Evolutionary conservation across 2,888 invertebrate genomes (phyloP).

Genomic region (Clistopyga incitator): DNA sequence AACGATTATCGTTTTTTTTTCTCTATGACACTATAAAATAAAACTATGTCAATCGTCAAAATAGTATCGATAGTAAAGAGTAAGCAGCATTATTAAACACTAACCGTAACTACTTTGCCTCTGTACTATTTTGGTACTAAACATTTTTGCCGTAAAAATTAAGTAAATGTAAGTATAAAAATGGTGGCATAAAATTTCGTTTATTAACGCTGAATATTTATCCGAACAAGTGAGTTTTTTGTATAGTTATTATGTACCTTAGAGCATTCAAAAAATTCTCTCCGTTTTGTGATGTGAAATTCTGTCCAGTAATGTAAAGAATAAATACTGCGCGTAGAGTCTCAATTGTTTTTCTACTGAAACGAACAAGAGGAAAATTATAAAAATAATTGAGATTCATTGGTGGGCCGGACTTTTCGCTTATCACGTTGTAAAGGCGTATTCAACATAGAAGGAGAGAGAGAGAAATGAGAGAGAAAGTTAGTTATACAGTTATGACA

Average conservation of each 20-base stretch:
- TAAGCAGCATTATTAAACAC: no score
- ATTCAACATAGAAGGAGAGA: constrained; percentile 26
- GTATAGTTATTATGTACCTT: neutral
- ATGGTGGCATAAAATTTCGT: no score
- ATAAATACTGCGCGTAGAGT: neutral
- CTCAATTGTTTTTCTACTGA: constrained; percentile 3
- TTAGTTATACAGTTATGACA: constrained; percentile 10
- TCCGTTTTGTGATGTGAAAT: neutral
- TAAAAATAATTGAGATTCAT: constrained; percentile 28
- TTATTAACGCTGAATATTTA: no score
- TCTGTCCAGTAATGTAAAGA: neutral
- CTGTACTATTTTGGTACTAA: no score
- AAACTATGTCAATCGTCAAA: no score
- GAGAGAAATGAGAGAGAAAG: neutral
- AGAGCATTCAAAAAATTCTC: neutral
- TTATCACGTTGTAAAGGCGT: constrained; percentile 16
- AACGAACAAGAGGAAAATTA: neutral
- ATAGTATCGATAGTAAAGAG: no score
- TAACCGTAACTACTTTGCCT: no score
- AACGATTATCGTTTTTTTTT: no score
- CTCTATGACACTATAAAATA: no score
- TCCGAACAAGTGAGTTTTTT: no score
- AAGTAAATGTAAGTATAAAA: no score
- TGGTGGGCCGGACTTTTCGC: constrained; percentile 18
- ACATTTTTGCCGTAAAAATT: no score